Percentiles rank a stretch among this genome's conserved stretches.
Evolutionary conservation across 2,113 vertebrate genomes (phyloP).

Genomic region (Pitta sordida): DNA sequence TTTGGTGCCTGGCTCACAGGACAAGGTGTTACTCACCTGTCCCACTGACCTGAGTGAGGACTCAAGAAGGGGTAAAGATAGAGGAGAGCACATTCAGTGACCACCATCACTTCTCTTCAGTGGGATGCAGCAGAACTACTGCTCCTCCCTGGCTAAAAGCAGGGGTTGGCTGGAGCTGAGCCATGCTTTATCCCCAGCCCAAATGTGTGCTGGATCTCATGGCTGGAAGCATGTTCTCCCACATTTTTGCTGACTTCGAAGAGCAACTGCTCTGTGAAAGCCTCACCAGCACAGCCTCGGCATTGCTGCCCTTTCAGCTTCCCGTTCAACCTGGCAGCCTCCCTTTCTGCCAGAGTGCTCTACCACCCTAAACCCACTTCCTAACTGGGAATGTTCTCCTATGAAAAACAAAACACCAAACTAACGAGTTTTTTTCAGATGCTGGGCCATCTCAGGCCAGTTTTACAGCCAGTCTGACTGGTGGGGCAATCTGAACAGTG

Average conservation of each 20-base stretch:
- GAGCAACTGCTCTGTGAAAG: background rate
- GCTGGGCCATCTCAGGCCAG: background rate
- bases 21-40: background rate
- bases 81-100: background rate
- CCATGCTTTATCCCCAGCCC: background rate
- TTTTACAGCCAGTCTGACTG: background rate
- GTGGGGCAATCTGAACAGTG: background rate
- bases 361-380: background rate
- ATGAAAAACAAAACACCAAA: background rate
- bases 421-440: background rate
- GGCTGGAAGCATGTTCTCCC: background rate
- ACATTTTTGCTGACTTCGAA: background rate
- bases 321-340: background rate
- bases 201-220: background rate
- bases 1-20: background rate
- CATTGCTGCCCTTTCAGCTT: background rate
- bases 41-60: rapidly evolving
- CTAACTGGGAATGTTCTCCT: background rate
- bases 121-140: background rate
- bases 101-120: background rate
- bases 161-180: background rate
- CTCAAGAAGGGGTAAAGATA: background rate
- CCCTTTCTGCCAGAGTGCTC: background rate
- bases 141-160: background rate
- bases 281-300: background rate